Base-by-base conservation (phyloP, 2,797 vertebrate species). In the Diplodus sargus region DNA sequence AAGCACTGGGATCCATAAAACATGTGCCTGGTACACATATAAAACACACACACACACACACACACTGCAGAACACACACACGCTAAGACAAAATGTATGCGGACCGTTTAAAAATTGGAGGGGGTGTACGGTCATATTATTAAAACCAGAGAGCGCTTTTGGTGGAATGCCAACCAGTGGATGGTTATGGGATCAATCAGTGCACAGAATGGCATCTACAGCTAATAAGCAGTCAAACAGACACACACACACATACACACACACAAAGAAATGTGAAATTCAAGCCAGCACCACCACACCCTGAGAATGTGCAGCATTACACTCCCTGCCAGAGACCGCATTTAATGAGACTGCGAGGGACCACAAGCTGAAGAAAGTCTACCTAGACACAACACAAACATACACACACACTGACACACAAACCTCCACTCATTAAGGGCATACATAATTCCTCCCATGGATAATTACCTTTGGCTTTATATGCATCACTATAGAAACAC, bases 291-390 rank as follows among this genome's bases (percentile, higher is more conserved):
- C 54, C 82, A 83, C 85, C 90, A 87, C 91, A 91, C 88, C 87
- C 86, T 73, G 85, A 88, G 83, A 89, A 88, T 84, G 78, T 69
- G 66, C 78, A 82, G 89, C 58, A 23, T 51, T 78, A 34, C 25
- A 23, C 70, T 73, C 71, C 23, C 68, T 78, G 86, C 85, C 86
- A 88, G 82, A 87, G 78, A 85, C 67, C 75, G 4, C 81, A 76
- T 82, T 87, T 91, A 90, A 93, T 90, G 89, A 91, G 89, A 83
- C 86, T 87, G 68, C 70, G 45, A 80, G 76, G 79, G 83, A 81
- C 82, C 67, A 58, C 70, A 28, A 70, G 81, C 78, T 77, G 74
- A 54, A 81, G 43, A 78, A 23, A 70, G 59, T 12, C 57, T 54
- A 86, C 65, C 68, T 60, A 80, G 58, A 85, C 54, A 76, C 65